Evolutionary conservation across 2,888 invertebrate genomes (phyloP).

Genomic region (Gymnosoma rotundatum): DNA sequence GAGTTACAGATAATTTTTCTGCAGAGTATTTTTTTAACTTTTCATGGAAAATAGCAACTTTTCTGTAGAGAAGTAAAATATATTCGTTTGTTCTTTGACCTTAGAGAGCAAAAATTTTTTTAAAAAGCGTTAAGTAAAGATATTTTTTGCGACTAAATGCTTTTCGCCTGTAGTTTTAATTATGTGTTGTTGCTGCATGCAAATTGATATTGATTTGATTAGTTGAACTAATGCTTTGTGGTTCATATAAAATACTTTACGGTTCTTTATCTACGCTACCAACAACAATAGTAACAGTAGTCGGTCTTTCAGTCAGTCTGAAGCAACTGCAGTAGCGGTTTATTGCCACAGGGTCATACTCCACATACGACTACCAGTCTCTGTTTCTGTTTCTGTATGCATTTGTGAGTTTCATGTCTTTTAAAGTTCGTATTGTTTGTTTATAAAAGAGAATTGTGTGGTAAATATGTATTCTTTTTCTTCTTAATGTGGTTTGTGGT

Average conservation of each 20-base stretch:
- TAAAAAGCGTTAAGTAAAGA: too few relatives aligned
- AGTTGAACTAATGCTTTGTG: conserved; percentile 29
- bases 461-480: not conserved
- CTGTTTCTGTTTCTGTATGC: not conserved
- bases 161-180: conserved; percentile 17
- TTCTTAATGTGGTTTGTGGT: conserved; percentile 62
- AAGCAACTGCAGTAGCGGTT: conserved; percentile 54
- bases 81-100: too few relatives aligned
- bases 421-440: not conserved
- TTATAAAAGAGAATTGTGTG: conserved; percentile 24
- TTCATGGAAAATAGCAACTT: too few relatives aligned
- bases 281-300: conserved; percentile 6
- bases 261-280: conserved; percentile 34
- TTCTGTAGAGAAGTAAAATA: too few relatives aligned
- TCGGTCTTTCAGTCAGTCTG: not conserved
- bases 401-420: conserved; percentile 1
- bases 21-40: too few relatives aligned
- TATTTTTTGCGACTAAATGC: not conserved
- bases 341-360: conserved; percentile 68
- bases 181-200: conserved; percentile 3
- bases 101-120: too few relatives aligned
- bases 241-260: conserved; percentile 47
- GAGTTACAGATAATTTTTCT: too few relatives aligned
- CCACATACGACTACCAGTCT: conserved; percentile 21
- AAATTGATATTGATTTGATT: conserved; percentile 30